A percentile compares a stretch with the other conserved stretches of the same genome.
Conservation (phyloP, 2,113 vertebrate species). For the Scolopax mira region DNA sequence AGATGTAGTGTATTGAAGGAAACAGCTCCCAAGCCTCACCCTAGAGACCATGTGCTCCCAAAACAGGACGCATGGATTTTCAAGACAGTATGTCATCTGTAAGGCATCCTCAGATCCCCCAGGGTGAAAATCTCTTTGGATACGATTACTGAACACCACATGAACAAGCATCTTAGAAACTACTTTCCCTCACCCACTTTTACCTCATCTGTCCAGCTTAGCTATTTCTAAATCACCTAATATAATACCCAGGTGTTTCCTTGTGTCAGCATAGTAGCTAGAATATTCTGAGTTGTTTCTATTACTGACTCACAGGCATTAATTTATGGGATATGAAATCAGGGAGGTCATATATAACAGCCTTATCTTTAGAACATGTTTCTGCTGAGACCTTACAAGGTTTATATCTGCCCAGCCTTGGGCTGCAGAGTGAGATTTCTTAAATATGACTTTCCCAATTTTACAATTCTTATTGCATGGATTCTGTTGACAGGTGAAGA, state of each 20-base stretch:
- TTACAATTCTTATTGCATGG: neutral
- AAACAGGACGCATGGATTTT: neutral
- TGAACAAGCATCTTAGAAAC: neutral
- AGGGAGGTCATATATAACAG: neutral
- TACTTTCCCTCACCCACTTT: neutral
- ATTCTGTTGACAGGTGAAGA: neutral
- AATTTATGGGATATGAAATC: neutral
- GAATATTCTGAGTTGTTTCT: neutral
- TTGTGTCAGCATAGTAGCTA: neutral
- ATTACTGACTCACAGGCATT: neutral
- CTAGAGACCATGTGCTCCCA: neutral
- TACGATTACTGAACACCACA: neutral
- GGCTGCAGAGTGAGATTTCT: neutral
- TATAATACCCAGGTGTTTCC: constrained; percentile 12
- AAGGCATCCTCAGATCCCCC: constrained; percentile 16
- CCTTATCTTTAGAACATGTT: neutral
- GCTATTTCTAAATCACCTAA: neutral
- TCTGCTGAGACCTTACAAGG: neutral
- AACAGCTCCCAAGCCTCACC: neutral
- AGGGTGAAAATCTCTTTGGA: neutral
- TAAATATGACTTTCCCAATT: neutral
- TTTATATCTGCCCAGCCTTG: neutral
- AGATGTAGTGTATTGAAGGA: neutral
- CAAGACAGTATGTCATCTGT: constrained; percentile 5
- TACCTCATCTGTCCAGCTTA: neutral